Evolutionary conservation across 2,888 invertebrate genomes (phyloP).

Genomic region (Meganola albula): DNA sequence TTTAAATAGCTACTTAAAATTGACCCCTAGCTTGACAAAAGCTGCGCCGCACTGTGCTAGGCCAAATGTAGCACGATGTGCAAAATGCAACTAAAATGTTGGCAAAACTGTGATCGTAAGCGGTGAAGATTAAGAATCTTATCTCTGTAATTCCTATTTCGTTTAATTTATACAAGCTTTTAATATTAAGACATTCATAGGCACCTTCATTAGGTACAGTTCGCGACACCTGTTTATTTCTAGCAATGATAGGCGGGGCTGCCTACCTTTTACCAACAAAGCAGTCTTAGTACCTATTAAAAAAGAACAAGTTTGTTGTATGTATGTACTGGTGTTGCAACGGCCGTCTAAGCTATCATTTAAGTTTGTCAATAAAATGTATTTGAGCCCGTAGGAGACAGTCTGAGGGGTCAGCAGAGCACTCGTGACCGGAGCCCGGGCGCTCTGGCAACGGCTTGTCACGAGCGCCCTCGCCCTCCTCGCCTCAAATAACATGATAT

Average conservation of each 20-base stretch:
- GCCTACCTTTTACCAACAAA: too few relatives aligned
- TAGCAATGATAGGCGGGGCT: slow-evolving; percentile 26
- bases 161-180: slow-evolving; percentile 48
- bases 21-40: too few relatives aligned
- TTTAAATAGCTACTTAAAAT: too few relatives aligned
- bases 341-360: slow-evolving; percentile 19
- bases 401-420: slow-evolving; percentile 64
- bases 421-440: slow-evolving; percentile 64
- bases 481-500: slow-evolving; percentile 71
- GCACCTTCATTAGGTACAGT: slow-evolving; percentile 40
- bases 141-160: slow-evolving; percentile 47
- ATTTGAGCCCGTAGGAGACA: slow-evolving; percentile 33
- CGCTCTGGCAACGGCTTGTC: slow-evolving; percentile 49
- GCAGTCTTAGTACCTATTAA: too few relatives aligned
- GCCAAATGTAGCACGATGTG: too few relatives aligned
- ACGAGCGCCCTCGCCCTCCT: slow-evolving; percentile 64
- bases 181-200: slow-evolving; percentile 57
- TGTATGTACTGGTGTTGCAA: slow-evolving; percentile 15
- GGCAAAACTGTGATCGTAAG: slow-evolving; percentile 56
- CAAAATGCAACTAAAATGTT: slow-evolving; percentile 58
- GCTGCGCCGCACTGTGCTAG: too few relatives aligned
- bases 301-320: too few relatives aligned
- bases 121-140: slow-evolving; percentile 37
- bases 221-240: slow-evolving; percentile 39
- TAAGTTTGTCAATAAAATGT: slow-evolving; percentile 30